Evolutionary conservation across 2,797 vertebrate species (phyloP).

Genomic region (Danio aesculapii): DNA sequence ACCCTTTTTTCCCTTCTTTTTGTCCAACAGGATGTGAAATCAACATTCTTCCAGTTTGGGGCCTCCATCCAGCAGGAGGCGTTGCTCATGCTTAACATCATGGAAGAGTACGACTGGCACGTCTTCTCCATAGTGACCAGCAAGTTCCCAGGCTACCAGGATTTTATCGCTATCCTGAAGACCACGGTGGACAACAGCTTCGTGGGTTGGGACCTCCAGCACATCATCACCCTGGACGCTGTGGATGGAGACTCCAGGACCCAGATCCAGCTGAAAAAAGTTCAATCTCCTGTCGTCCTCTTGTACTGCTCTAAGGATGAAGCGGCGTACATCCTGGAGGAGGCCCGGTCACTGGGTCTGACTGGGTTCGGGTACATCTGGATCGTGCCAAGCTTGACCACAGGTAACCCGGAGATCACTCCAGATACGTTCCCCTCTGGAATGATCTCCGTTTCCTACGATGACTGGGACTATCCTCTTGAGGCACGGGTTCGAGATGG

Average conservation of each 20-base stretch:
- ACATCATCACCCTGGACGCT: slow-evolving; percentile 89
- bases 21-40: slow-evolving; percentile 89
- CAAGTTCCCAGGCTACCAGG: slow-evolving; percentile 95
- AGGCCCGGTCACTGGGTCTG: slow-evolving; percentile 93
- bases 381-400: slow-evolving; percentile 96
- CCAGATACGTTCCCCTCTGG: slow-evolving; percentile 92
- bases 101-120: slow-evolving; percentile 99
- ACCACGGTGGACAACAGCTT: slow-evolving; percentile 97
- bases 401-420: slow-evolving; percentile 90
- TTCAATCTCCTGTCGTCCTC: slow-evolving; percentile 94
- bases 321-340: slow-evolving; percentile 91
- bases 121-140: slow-evolving; percentile 97
- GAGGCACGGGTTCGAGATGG: slow-evolving; percentile 91
- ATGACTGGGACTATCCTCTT: slow-evolving; percentile 97
- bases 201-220: slow-evolving; percentile 98
- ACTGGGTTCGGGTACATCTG: slow-evolving; percentile 97
- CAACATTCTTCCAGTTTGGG: slow-evolving; percentile 97
- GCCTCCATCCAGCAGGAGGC: slow-evolving; percentile 98
- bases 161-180: slow-evolving; percentile 95
- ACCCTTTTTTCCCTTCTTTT: not conserved
- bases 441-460: slow-evolving; percentile 95
- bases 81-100: slow-evolving; percentile 95
- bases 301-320: slow-evolving; percentile 97
- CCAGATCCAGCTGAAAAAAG: slow-evolving; percentile 95
- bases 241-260: slow-evolving; percentile 90